Base-by-base conservation (phyloP, 2,888 invertebrate species). In the Hydrotaea cyrtoneurina region DNA sequence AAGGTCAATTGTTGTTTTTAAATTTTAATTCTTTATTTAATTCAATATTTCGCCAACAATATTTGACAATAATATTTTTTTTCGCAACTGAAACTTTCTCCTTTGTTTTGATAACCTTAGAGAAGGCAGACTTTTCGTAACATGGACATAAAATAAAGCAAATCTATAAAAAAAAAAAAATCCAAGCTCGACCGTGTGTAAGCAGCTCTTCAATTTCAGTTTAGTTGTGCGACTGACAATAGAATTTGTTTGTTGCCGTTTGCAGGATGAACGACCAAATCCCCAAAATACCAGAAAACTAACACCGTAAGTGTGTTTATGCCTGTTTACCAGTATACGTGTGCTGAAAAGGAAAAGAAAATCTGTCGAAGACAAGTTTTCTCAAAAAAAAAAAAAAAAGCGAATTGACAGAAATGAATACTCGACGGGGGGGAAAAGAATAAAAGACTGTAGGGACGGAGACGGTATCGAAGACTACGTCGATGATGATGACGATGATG, bases 151-250 rank as follows among this genome's bases (percentile, higher is more conserved):
- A n/a, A n/a, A n/a, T n/a, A n/a, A n/a, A n/a, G n/a, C n/a, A n/a
- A n/a, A n/a, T n/a, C n/a, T n/a, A n/a, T n/a, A n/a, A n/a, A n/a
- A n/a, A n/a, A n/a, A n/a, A n/a, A n/a, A n/a, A n/a, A n/a, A n/a
- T n/a, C n/a, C n/a, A n/a, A n/a, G n/a, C n/a, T n/a, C n/a, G n/a
- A n/a, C n/a, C n/a, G n/a, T n/a, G n/a, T n/a, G n/a, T n/a, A n/a
- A n/a, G 2, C 43, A 23, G 2, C 53, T n/a, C 78, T 78, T 69
- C 78, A 83, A 80, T 78, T 80, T 74, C 46, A 75, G 73, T 55
- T 31, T 31, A 31, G 53, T 13, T 21, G 55, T 43, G 19, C 21
- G 72, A 10, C 19, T 19, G 77, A 36, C 43, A 71, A 26, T 62
- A 69, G 46, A 7, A 75, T 74, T 82, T 19, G 2, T 13, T 59